Base-by-base conservation (phyloP, 2,113 vertebrate genomes). In the Zosterops lateralis region DNA sequence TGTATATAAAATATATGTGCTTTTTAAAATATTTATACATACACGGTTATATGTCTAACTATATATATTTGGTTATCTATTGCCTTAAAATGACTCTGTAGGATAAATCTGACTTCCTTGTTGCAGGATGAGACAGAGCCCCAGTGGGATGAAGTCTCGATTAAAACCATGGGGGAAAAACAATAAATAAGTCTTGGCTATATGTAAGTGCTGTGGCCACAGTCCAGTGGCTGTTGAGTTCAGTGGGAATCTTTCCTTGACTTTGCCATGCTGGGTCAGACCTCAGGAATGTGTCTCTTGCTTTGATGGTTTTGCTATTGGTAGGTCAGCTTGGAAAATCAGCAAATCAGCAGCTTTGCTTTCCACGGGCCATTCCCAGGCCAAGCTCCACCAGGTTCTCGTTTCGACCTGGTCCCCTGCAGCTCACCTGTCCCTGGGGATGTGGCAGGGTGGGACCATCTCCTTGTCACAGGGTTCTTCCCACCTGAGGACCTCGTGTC, bases 241-340 rank as follows among this genome's bases (percentile, higher is more conserved):
- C 57, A 72, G 57, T 66, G 68, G 57, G 95, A 94, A 93, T 25
- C 51, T 86, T 92, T 40, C 60, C 34, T 93, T 81, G 79, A 78
- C 65, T 95, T 93, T 70, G 44, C 68, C 1, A 1, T 0, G 14
- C 83, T 87, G 86, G 89, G 86, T 93, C 92, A 95, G 84, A 64
- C 96, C 95, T 92, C 88, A 93, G 75, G 90, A 96, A 94, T 88
- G 92, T 2, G 2, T 40, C 80, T 92, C 34, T 68, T 28, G 53
- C 92, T 94, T 92, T 94, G 90, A 94, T 94, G 92, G 83, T 90
- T 96, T 96, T 6, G 1, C 56, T 80, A 42, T 64, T 90, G 85
- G 87, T 79, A 68, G 71, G 74, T 86, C 78, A 94, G 71, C 58
- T 73, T 3, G 1, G 64, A 73, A 91, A 86, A 81, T 92, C 60